Evolutionary conservation across 1,140 invertebrate genomes (phyloP).

Genomic region (Tetragnatha versicolor): DNA sequence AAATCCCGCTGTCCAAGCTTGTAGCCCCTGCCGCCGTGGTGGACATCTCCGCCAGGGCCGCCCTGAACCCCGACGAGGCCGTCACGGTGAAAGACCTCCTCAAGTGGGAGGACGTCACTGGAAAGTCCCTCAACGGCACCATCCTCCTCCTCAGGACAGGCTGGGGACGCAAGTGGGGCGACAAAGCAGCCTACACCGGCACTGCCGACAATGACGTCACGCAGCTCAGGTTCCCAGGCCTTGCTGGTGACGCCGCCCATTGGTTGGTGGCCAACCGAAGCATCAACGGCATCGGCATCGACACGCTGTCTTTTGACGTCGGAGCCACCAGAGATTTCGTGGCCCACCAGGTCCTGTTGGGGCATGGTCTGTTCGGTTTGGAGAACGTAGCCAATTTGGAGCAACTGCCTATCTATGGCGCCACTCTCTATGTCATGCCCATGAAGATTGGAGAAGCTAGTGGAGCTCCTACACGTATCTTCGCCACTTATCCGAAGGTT

Average conservation of each 20-base stretch:
- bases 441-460: slow-evolving; percentile 58
- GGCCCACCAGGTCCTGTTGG: slow-evolving; percentile 33
- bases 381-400: slow-evolving; percentile 58
- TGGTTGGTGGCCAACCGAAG: slow-evolving; percentile 69
- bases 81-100: slow-evolving; percentile 58
- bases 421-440: slow-evolving; percentile 56
- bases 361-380: slow-evolving; percentile 52
- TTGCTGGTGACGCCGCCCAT: slow-evolving; percentile 68
- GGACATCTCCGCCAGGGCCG: slow-evolving; percentile 60
- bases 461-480: slow-evolving; percentile 57
- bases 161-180: slow-evolving; percentile 64
- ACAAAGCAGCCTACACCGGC: slow-evolving; percentile 57
- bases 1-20: slow-evolving; percentile 70
- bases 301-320: slow-evolving; percentile 66
- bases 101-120: slow-evolving; percentile 57
- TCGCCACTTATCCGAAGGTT: slow-evolving; percentile 45
- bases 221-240: slow-evolving; percentile 63
- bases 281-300: slow-evolving; percentile 72
- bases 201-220: slow-evolving; percentile 40
- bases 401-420: slow-evolving; percentile 54
- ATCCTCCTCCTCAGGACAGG: slow-evolving; percentile 69
- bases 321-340: neutral
- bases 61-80: slow-evolving; percentile 56
- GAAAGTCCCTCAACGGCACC: slow-evolving; percentile 57
- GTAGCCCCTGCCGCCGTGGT: slow-evolving; percentile 63